Evolutionary conservation across 2,113 vertebrate genomes (phyloP), one percentile per base, ranked within the genome.

Genomic region (Daboia siamensis): DNA sequence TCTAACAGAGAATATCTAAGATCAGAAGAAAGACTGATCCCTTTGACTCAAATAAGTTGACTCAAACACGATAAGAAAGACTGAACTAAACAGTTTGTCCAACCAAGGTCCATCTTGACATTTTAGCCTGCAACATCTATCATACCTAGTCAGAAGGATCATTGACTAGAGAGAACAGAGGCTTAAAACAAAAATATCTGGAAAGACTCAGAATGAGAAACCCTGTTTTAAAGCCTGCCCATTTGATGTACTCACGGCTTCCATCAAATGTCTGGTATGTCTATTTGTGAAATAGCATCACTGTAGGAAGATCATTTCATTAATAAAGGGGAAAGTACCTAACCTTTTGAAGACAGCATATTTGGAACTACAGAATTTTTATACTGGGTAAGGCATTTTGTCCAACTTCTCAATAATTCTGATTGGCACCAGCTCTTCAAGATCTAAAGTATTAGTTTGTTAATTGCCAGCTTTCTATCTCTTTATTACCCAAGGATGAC

Each of bases 1-100:
- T 91, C 91, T 94, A 92, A 64, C 24, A 94, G 74, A 91, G 92
- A 90, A 93, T 89, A 84, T 93, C 89, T 95, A 92, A 86, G 96
- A 96, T 87, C 29, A 94, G 94, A 94, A 59, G 93, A 96, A 91
- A 90, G 26, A 90, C 20, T 90, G 69, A 52, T 88, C 24, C 2
- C n/a, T 74, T 86, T 95, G 69, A 88, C 89, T 59, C 39, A 94
- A 15, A 74, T 17, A 46, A 64, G 54, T 9, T 89, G 23, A 48
- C 48, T 48, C 48, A 48, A 48, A 48, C 48, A 85, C 33, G 55
- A n/a, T 52, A 80, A 57, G 56, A 57, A 55, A 56, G 23, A 84
- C 26, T 33, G 56, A 24, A 21, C 26, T 88, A 15, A 90, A 26
- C 59, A 17, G 15, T 26, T 17, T 29, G 24, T 46, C 6, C 24